Base-by-base conservation (phyloP, 2,888 invertebrate species). In the Clostera curtula region DNA sequence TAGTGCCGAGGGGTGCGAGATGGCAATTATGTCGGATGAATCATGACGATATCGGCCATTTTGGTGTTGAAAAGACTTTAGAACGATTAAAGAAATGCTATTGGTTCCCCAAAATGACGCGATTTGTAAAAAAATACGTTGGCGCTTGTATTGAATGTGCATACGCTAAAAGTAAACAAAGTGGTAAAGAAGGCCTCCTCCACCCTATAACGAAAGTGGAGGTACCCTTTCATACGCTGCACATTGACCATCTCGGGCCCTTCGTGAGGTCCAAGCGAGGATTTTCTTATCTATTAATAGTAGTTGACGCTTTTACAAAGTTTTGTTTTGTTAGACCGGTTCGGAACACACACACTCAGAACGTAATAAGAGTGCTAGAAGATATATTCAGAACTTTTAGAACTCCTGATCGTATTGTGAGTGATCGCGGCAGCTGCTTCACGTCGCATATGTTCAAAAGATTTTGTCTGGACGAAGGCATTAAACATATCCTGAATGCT, bases 271-370 rank as follows among this genome's bases (percentile, higher is more conserved):
- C 20, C 2, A 43, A 36, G 19, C 6, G 25, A 1, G 31, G 37
- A 1, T 27, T 37, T 12, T 20, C 24, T 3, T 27, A 37, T 13
- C 12, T 43, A 1, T 12, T 43, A n/a, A 31, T 36, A 3, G 23
- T 32, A 1, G 32, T 43, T 0, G 43, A 43, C 4, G 24, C 25
- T 2, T 40, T 43, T 12, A 40, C 43, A 1, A 43, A 43, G 21
- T 43, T 21, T 26, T 17, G 29, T 0, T 38, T 29, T n/a, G 10
- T 34, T 1, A 28, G 16, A 1, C 22, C 43, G 1, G 43, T 43
- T 1, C 21, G 34, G 5, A 35, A 31, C 5, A 40, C 40, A 1
- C 37, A 43, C 2, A 11, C 37, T 1, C 12, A 9, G 5, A 24
- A 11, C 6, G 26, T n/a, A 1, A 35, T 40, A 4, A 22, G 12